Conservation (phyloP, 2,113 vertebrate species). For the Zapus hudsonius region DNA sequence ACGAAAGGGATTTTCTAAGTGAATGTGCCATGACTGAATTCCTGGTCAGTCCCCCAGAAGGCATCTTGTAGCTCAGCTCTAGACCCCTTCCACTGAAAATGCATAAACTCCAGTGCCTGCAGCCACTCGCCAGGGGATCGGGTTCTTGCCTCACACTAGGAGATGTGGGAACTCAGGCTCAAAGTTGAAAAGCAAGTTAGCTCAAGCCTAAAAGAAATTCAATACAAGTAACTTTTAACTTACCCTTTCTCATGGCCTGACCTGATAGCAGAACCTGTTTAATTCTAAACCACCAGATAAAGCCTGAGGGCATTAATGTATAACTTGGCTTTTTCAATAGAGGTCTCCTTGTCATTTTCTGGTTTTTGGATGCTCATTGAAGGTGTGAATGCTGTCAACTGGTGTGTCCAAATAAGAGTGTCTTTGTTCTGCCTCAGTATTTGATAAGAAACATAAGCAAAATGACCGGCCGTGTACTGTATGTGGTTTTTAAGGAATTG, state of each 20-base stretch:
- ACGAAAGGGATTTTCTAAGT: constrained; percentile 76
- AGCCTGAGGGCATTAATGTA: constrained; percentile 29
- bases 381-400: neutral
- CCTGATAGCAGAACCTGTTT: constrained; percentile 40
- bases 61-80: constrained; percentile 64
- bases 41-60: constrained; percentile 77
- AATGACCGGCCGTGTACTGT: constrained; percentile 19
- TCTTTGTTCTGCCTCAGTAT: constrained; percentile 47
- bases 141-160: neutral
- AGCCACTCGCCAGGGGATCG: constrained; percentile 3
- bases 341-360: neutral
- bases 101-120: constrained; percentile 53
- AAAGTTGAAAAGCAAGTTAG: constrained; percentile 49
- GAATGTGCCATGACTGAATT: constrained; percentile 71
- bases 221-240: constrained; percentile 54
- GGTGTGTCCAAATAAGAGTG: constrained; percentile 25
- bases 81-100: constrained; percentile 66
- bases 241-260: constrained; percentile 1
- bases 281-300: constrained; percentile 56
- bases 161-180: constrained; percentile 10
- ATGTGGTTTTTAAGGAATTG: neutral
- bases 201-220: constrained; percentile 55
- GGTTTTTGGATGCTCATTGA: constrained; percentile 45
- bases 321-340: constrained; percentile 42
- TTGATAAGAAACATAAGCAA: constrained; percentile 49